Evolutionary conservation across 2,113 vertebrate species (phyloP).

Genomic region (Crotalus horridus): DNA sequence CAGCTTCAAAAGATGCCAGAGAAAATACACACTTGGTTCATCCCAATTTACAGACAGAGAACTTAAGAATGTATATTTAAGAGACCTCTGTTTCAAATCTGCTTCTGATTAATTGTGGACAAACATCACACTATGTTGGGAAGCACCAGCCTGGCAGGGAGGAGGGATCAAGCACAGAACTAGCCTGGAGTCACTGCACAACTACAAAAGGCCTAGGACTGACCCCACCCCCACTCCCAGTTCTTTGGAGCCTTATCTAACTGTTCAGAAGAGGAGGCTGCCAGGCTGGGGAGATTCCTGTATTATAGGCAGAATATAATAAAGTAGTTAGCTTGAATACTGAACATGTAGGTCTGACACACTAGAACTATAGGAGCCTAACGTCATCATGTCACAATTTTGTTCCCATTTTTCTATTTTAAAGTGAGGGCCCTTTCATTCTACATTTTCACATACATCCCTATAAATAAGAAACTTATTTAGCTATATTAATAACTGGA

Average conservation of each 20-base stretch:
- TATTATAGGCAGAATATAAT: too few species aligned
- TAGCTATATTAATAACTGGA: background rate
- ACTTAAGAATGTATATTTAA: background rate
- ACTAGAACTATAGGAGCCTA: background rate
- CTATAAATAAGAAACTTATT: background rate
- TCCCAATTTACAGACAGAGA: background rate
- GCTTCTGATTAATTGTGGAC: background rate
- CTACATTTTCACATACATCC: background rate
- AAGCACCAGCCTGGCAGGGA: too few species aligned
- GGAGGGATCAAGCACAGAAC: too few species aligned
- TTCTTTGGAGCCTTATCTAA: too few species aligned
- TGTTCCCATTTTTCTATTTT: background rate
- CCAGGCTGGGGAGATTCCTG: too few species aligned
- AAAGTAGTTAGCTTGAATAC: too few species aligned
- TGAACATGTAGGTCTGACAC: too few species aligned
- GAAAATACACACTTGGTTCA: background rate
- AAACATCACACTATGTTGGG: background rate
- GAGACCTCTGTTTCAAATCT: background rate
- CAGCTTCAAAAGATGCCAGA: background rate
- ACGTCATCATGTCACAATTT: background rate
- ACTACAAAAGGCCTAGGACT: too few species aligned
- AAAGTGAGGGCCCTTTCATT: background rate
- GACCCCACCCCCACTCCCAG: too few species aligned
- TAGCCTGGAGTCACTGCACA: too few species aligned
- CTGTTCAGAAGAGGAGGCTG: too few species aligned